Percentiles rank a stretch among this genome's conserved stretches.
Evolutionary conservation across 1,140 invertebrate genomes (phyloP).

Genomic region (Chrysoperla carnea): DNA sequence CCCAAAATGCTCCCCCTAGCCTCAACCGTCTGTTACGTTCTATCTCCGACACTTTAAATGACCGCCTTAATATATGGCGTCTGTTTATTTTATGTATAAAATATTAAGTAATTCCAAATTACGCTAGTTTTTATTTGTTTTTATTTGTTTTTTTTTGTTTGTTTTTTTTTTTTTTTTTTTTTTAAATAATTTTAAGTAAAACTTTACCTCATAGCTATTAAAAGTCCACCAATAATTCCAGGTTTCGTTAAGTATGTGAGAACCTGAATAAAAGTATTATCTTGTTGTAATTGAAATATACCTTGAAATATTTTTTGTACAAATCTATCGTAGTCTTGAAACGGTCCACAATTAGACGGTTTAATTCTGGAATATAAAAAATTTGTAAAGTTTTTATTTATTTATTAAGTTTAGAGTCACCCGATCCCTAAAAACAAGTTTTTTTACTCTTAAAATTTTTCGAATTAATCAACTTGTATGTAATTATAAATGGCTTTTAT

Average conservation of each 20-base stretch:
- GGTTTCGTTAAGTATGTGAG: constrained; percentile 29
- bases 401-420: no score
- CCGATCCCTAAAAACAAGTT: no score
- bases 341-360: constrained; percentile 34
- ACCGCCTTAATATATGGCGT: no score
- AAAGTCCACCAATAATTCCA: constrained; percentile 29
- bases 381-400: constrained; percentile 8
- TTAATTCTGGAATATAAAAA: constrained; percentile 19
- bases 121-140: background rate
- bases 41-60: no score
- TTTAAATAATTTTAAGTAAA: background rate
- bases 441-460: no score
- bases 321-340: constrained; percentile 25
- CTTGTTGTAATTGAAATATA: constrained; percentile 23
- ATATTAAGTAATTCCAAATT: no score
- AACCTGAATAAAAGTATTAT: constrained; percentile 18
- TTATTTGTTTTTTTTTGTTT: no score
- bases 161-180: no score
- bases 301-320: constrained; percentile 10
- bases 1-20: no score
- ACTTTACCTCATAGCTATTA: constrained; percentile 35
- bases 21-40: no score
- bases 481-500: no score
- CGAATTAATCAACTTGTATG: constrained; percentile 3
- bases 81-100: no score